Percentiles rank a stretch among this genome's conserved stretches.
phyloP scores from a whole-genome alignment of 2,888 invertebrate species.

The Hirudinaria manillensis region DNA sequence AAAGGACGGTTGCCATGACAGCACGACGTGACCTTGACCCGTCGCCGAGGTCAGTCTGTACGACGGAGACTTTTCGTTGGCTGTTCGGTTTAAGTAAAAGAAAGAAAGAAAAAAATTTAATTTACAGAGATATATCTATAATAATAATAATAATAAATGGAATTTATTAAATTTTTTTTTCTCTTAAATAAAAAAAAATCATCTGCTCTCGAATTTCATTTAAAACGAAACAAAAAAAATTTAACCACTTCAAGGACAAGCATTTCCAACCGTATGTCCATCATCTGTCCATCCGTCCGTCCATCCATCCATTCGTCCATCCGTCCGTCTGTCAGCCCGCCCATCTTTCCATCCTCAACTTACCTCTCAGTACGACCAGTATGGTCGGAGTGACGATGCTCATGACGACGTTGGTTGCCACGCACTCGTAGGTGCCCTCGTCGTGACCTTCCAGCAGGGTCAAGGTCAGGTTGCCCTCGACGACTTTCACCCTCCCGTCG shows the following conservation, averaged over 20 bases:
- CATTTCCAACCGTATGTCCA: too few relatives aligned
- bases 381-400: constrained; percentile 74
- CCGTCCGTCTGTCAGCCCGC: neutral
- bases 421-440: constrained; percentile 87
- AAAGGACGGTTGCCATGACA: constrained; percentile 13
- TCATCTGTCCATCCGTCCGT: neutral
- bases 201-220: too few relatives aligned
- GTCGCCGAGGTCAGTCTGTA: neutral
- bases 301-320: neutral
- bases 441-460: constrained; percentile 78
- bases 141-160: too few relatives aligned
- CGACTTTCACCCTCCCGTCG: neutral
- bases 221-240: too few relatives aligned
- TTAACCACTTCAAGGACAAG: too few relatives aligned
- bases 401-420: constrained; percentile 88
- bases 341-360: neutral
- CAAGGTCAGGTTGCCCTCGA: constrained; percentile 80
- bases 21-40: neutral
- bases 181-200: too few relatives aligned
- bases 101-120: neutral
- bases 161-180: too few relatives aligned
- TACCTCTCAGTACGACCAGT: constrained; percentile 45
- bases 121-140: too few relatives aligned
- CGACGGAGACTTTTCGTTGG: neutral
- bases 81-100: constrained; percentile 2